phyloP scores from a whole-genome alignment of 2,113 vertebrate species.

The Grantiella picta region DNA sequence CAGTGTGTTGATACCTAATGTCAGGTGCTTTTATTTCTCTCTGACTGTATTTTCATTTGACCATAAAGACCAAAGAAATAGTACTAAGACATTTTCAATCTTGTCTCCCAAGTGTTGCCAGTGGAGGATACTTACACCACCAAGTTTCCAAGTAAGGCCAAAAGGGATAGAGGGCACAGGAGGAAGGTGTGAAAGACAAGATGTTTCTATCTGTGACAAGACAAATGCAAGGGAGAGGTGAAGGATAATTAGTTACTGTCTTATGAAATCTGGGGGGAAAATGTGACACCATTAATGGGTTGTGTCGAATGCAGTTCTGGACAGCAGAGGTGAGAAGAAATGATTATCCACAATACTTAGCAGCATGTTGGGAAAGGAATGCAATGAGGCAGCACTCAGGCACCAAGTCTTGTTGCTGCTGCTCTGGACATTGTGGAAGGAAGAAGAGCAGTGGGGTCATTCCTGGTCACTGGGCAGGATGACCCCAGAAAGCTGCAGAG shows the following conservation, averaged over 20 bases:
- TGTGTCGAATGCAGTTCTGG: not conserved
- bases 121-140: not conserved
- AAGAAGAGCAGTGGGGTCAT: not conserved
- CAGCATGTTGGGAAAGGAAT: not conserved
- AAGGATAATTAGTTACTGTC: not conserved
- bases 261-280: not conserved
- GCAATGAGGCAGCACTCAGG: not conserved
- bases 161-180: not conserved
- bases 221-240: not conserved
- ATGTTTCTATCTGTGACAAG: not conserved
- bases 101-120: not conserved
- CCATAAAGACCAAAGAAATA: not conserved
- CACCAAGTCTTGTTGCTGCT: not conserved
- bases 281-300: not conserved
- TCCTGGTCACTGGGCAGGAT: not conserved
- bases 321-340: not conserved
- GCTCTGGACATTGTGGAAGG: not conserved
- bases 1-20: not conserved
- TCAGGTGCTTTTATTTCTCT: not conserved
- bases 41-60: not conserved
- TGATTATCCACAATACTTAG: not conserved
- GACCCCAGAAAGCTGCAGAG: not conserved
- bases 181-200: not conserved
- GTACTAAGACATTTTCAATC: not conserved
- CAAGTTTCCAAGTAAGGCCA: not conserved